Evolutionary conservation across 2,888 invertebrate genomes (phyloP), one percentile per base, ranked within the genome.

Genomic region (Alloscopus bannaensis): DNA sequence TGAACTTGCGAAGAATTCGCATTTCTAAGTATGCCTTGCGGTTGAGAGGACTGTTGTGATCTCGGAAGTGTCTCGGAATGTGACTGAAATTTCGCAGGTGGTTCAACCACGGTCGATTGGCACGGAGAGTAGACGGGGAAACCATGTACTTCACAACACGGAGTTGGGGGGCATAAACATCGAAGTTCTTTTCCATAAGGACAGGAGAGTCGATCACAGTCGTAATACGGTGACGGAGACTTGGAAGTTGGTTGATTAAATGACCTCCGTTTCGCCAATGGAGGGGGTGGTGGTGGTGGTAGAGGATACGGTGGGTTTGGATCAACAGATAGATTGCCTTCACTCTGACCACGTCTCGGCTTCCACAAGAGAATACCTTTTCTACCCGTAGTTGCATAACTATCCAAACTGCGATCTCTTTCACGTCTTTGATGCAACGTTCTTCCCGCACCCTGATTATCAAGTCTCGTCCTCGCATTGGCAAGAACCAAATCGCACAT

Each of bases 401-500:
- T 81, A 66, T 85, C 85, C 79, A 85, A 68, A 69, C 85, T 85
- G 36, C 80, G 79, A 52, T 83, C 83, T 59, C 76, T 65, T 31
- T 71, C 70, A 11, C 69, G 70, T 22, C 78, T 18, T 70, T 68
- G 78, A 20, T 71, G 71, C 55, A 64, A 73, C 64, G 79, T 79
- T 31, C 80, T 80, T 11, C 64, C 69, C 13, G 26, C 66, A 28
- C 71, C 59, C 20, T 72, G 62, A 52, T 62, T 68, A 40, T 80
- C 80, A n/a, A 42, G 3, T 64, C 69, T 68, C 68, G 80, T 80
- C 57, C 80, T 81, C 1, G 80, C 83, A 70, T 86, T 86, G 3
- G 84, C 86, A 31, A 84, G 64, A 11, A 86, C 86, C 36, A 86
- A 71, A 69, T 86, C 86, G 76, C 86, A 86, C 86, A 84, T 84